Conservation (phyloP, 1,140 invertebrate species). For the Nephotettix cincticeps region DNA sequence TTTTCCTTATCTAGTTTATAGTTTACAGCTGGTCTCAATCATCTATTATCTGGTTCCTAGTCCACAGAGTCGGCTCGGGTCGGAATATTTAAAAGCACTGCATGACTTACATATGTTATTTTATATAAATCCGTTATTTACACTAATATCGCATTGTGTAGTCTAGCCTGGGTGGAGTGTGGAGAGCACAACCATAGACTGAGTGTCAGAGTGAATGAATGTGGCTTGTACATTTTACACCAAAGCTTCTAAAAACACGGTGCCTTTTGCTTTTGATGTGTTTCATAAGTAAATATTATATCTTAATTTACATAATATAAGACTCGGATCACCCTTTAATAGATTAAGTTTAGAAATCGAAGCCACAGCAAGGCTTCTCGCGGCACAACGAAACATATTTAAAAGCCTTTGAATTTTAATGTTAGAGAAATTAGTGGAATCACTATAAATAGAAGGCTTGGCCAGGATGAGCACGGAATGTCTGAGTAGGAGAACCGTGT, state of each 20-base stretch:
- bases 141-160: constrained; percentile 11
- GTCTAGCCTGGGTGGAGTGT: neutral
- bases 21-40: no score
- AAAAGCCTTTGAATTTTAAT: constrained; percentile 17
- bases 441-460: neutral
- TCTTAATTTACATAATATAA: neutral
- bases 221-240: constrained; percentile 15
- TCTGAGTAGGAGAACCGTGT: no score
- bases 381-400: constrained; percentile 16
- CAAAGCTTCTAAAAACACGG: constrained; percentile 27
- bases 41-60: no score
- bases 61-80: neutral
- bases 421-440: constrained; percentile 2
- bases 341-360: no score
- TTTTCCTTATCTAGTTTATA: no score
- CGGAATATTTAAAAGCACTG: neutral
- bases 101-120: neutral
- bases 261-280: constrained; percentile 26
- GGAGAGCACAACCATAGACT: neutral
- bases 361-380: no score
- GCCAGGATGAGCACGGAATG: no score
- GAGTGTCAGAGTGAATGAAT: neutral
- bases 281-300: neutral
- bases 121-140: constrained; percentile 8
- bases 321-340: neutral